A percentile compares a stretch with the other conserved stretches of the same genome.
These are phyloP conservation scores for Nyleta sp. DNA, from an alignment of 2,888 invertebrate genomes.

Conservation along the genomic window DNA sequence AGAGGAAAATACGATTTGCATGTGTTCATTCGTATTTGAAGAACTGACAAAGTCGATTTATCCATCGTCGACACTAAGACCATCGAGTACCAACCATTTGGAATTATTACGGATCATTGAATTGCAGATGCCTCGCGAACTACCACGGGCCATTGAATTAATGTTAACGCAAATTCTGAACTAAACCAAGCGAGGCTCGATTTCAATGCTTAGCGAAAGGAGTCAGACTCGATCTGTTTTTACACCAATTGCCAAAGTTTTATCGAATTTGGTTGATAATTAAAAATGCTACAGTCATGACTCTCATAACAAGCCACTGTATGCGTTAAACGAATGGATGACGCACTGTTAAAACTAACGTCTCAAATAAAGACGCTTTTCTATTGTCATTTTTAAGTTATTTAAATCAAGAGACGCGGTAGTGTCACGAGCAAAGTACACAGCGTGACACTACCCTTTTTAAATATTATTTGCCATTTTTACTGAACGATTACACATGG, in stretches of 20 bases:
- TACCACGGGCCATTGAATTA: slow-evolving; percentile 70
- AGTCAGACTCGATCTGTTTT: slow-evolving; percentile 4
- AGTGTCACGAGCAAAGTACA: no score
- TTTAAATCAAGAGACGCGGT: no score
- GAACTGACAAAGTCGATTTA: slow-evolving; percentile 52
- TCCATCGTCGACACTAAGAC: slow-evolving; percentile 44
- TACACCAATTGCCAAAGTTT: slow-evolving; percentile 6
- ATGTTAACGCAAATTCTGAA: slow-evolving; percentile 68
- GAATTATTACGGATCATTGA: slow-evolving; percentile 75
- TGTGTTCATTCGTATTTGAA: slow-evolving; percentile 33
- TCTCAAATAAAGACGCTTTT: no score
- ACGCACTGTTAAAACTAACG: no score
- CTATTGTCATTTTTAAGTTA: no score
- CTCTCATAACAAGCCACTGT: no score
- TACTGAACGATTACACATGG: no score
- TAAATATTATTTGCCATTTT: no score
- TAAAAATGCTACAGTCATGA: no score
- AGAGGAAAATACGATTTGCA: slow-evolving; percentile 29
- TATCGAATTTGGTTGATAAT: slow-evolving; percentile 1
- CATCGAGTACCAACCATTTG: slow-evolving; percentile 62
- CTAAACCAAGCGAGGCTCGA: slow-evolving; percentile 30
- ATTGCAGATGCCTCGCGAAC: slow-evolving; percentile 72
- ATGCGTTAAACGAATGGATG: no score
- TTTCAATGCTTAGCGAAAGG: slow-evolving; percentile 27
- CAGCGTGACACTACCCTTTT: no score